A percentile compares a stretch with the other conserved stretches of the same genome.
Evolutionary conservation across 2,113 vertebrate species (phyloP).

Genomic region (Epinephelus lanceolatus): DNA sequence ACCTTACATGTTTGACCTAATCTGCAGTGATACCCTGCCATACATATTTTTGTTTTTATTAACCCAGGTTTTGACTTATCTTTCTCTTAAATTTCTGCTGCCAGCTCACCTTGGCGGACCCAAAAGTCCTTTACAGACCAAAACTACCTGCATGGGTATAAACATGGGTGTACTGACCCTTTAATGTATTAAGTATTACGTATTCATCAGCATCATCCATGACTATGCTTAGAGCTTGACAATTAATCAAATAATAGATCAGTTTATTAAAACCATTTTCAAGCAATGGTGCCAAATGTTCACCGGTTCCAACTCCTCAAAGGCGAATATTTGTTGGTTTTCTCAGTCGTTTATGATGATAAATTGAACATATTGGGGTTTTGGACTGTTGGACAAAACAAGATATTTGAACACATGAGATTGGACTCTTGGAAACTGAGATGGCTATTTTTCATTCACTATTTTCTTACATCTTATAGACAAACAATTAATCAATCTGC

Average conservation of each 20-base stretch:
- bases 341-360: too few species aligned
- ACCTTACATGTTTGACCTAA: neutral
- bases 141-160: neutral
- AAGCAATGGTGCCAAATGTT: neutral
- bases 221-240: too few species aligned
- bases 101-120: too few species aligned
- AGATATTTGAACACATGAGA: neutral
- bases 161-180: neutral
- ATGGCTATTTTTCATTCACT: neutral
- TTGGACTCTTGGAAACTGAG: neutral
- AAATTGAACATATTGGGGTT: neutral
- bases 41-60: neutral
- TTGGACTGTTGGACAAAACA: neutral
- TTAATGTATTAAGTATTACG: neutral
- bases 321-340: neutral
- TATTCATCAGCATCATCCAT: neutral
- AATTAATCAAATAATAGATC: neutral
- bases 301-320: neutral
- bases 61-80: neutral
- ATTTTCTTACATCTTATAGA: too few species aligned
- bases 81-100: slow-evolving; percentile 7
- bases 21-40: neutral
- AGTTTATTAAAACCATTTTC: neutral
- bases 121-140: neutral
- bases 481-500: neutral